A percentile compares a stretch with the other conserved stretches of the same genome.
Conservation (phyloP, 2,888 invertebrate genomes). For the Heteropelma amictum region DNA sequence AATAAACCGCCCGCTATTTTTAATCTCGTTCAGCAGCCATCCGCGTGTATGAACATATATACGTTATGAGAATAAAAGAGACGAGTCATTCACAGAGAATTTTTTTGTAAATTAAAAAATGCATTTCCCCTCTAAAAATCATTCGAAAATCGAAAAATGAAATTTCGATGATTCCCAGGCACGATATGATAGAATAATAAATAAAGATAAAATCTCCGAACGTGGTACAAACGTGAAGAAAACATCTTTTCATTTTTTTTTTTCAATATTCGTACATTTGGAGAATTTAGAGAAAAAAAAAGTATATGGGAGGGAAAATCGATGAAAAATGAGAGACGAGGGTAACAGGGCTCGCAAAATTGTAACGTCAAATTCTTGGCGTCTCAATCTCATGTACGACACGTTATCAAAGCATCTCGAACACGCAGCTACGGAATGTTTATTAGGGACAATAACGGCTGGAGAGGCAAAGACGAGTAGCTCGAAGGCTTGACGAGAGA, state of each 20-base stretch:
- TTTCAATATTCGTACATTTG: neutral
- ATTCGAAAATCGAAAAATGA: no score
- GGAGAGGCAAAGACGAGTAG: neutral
- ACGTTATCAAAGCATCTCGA: slow-evolving; percentile 39
- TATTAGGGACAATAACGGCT: slow-evolving; percentile 19
- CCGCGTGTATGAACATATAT: no score
- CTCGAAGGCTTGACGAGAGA: neutral
- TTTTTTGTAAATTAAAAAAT: no score
- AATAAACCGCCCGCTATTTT: neutral
- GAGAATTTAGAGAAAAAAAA: neutral
- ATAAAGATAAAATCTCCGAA: no score
- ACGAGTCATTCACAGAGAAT: no score
- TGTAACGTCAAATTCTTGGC: slow-evolving; percentile 34
- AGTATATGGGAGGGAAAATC: neutral
- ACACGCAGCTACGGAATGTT: slow-evolving; percentile 35
- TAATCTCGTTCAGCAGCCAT: neutral
- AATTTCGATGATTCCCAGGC: no score
- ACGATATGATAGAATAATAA: no score
- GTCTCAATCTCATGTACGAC: slow-evolving; percentile 34
- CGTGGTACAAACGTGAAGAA: no score
- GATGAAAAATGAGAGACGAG: neutral
- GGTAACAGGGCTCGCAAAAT: neutral
- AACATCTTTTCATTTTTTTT: no score
- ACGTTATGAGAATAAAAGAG: no score
- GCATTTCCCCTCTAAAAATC: no score